Base-by-base conservation (phyloP, 1,140 invertebrate species). In the Charaxes varanes region DNA sequence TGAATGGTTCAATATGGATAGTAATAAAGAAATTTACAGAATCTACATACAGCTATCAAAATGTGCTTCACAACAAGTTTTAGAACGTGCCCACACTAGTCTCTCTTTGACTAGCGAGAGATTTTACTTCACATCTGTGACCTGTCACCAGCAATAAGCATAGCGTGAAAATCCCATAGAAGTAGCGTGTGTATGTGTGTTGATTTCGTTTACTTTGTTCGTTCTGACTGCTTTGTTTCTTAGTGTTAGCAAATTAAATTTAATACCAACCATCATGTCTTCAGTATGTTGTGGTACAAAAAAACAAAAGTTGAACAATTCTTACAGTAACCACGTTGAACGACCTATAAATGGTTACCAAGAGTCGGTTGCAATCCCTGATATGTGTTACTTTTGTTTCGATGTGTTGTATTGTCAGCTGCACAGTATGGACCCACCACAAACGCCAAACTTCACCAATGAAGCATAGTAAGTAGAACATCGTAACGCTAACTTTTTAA, bases 311-410 rank as follows among this genome's bases (percentile, higher is more conserved):
- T 84, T 94, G 37, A 94, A 92, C 83, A 93, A 93, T 86, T 90
- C 90, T 16, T 78, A 71, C 36, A 73, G 67, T 51, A 80, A 83
- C 60, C 73, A 68, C 57, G 58, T 77, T 46, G 79, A 84, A 38
- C 68, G 78, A 65, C 84, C 84, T 68, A 80, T 87, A 69, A 89
- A 90, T 77, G 87, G 86, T 59, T 80, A 81, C 58, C 85, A 84
- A 80, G 88, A 85, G 72, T 87, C 90, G 79, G 91, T 97, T 21
- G 94, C 94, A 40, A 90, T 92, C 73, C 92, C 94, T 31, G 96
- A 98, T 82, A 99, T 99, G 97, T 97, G 95, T 77, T 96, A 95
- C 86, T 99, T 94, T 86, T 99, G 97, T 89, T 99, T 98, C 87
- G 97, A 99, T 86, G 96, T 98, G 44, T 89, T 99, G 34, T 96